Evolutionary conservation across 2,113 vertebrate genomes (phyloP), one percentile per base, ranked within the genome.

Genomic region (Sinocyclocheilus grahami): DNA sequence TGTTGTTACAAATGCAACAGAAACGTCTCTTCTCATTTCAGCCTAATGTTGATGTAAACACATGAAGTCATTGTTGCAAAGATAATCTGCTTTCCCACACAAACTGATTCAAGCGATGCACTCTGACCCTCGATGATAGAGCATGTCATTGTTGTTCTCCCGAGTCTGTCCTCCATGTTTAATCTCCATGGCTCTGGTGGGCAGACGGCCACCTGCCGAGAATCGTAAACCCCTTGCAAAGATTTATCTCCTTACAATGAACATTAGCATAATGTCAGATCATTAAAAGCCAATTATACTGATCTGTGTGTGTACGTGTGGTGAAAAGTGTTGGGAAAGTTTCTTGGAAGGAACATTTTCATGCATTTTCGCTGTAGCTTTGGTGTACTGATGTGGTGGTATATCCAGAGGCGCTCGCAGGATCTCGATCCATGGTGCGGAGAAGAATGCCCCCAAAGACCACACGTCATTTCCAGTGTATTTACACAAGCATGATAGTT

Each of bases 271-370:
- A 97, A 97, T 97, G 95, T 90, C 89, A 92, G 94, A 94, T 96
- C 96, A 96, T 98, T 97, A 97, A 96, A 96, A 97, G 95, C 91
- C 95, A 96, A 97, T 97, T 96, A 96, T 93, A 91, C 87, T 91
- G 83, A 89, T 88, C 88, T 84, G 80, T 89, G 88, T 92, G 89
- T 91, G 88, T 89, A 85, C 88, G 87, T 75, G 88, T 51, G 80
- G 65, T 85, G 75, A 53, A 84, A 69, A 71, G n/a, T 86, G 60
- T 46, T 86, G 83, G 72, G 48, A 83, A 87, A 86, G 69, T 87
- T 37, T n/a, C 53, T 82, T 84, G 30, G 39, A 55, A 77, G 14
- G 16, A 86, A 51, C 55, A 83, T 48, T 18, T 69, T 86, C 53
- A 13, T 18, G 10, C 46, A 24, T 62, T 83, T 78, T 51, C 51